Evolutionary conservation across 2,888 invertebrate genomes (phyloP).

Genomic region (Linyphia triangularis): DNA sequence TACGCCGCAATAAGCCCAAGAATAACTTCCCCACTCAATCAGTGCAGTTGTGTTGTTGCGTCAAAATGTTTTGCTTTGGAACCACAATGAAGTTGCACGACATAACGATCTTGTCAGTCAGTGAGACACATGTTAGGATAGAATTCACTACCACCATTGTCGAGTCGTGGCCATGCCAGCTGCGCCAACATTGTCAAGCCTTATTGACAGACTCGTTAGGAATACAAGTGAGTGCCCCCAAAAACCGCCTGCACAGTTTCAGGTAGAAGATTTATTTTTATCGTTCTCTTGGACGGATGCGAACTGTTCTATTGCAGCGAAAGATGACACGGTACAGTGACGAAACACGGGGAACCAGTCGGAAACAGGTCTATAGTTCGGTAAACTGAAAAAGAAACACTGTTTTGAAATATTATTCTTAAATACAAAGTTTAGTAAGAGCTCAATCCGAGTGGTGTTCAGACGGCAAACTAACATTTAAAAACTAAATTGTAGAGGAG

Average conservation of each 20-base stretch:
- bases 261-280: neutral
- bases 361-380: too few relatives aligned
- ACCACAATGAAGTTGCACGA: neutral
- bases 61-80: neutral
- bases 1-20: neutral
- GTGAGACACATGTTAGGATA: neutral
- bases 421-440: too few relatives aligned
- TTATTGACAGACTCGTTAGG: neutral
- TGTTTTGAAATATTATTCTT: too few relatives aligned
- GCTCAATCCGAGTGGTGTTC: too few relatives aligned
- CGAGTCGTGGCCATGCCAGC: constrained; percentile 8
- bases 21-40: neutral
- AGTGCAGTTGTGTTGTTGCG: neutral
- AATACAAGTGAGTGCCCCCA: neutral
- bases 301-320: too few relatives aligned
- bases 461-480: too few relatives aligned
- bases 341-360: too few relatives aligned
- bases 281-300: too few relatives aligned
- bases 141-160: too few relatives aligned
- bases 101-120: neutral
- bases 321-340: too few relatives aligned
- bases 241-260: neutral
- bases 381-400: too few relatives aligned
- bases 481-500: too few relatives aligned
- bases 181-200: constrained; percentile 7